Conservation (phyloP, 1,140 invertebrate species). For the Polyergus mexicanus region DNA sequence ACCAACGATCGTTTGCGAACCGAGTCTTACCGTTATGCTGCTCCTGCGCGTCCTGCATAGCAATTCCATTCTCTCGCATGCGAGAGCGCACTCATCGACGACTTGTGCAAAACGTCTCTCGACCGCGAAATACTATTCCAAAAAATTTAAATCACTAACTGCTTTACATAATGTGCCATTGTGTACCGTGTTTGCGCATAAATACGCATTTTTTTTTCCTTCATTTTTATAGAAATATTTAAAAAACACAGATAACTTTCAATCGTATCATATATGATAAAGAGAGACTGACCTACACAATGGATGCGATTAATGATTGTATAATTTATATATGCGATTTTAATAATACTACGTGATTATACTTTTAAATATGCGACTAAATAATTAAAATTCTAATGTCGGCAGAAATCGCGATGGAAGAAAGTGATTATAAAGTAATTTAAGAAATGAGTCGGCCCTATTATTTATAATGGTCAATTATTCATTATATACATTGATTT, state of each 20-base stretch:
- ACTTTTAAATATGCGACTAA: background rate
- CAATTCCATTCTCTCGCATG: conserved; percentile 74
- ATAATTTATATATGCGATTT: background rate
- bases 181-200: conserved; percentile 23
- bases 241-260: background rate
- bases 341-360: background rate
- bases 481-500: background rate
- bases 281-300: too few species aligned
- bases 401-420: background rate
- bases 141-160: conserved; percentile 49
- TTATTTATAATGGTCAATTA: background rate
- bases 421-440: too few species aligned
- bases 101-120: conserved; percentile 63
- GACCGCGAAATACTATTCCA: conserved; percentile 3
- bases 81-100: conserved; percentile 35
- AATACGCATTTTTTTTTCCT: background rate
- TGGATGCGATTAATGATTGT: background rate
- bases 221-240: conserved; percentile 21
- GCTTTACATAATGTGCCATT: conserved; percentile 48
- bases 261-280: background rate
- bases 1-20: conserved; percentile 83
- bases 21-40: conserved; percentile 84
- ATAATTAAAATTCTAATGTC: background rate
- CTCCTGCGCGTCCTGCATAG: conserved; percentile 83
- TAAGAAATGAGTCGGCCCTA: background rate